Base-by-base conservation (phyloP, 2,888 invertebrate species). In the Epirrhoe tristata region DNA sequence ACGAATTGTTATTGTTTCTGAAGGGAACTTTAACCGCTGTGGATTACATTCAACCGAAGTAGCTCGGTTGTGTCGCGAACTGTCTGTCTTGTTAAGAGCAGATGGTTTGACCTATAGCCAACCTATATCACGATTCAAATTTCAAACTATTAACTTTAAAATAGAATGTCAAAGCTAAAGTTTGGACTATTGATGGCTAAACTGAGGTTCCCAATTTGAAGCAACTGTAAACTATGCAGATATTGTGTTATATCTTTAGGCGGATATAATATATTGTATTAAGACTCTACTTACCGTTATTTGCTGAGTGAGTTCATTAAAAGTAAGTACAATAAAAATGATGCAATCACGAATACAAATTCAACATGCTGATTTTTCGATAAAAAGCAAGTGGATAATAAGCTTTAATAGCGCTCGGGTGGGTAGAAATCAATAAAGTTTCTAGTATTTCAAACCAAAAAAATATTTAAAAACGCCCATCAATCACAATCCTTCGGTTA, bases 1-100 rank as follows among this genome's bases (percentile, higher is more conserved):
- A 86, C 83, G 82, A 86, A 86, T 86, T 86, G 86, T 88, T 88
- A 88, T 88, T 87, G 85, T 88, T 87, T 86, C 82, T 87, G 86
- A 86, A 85, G 81, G 85, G 79, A 87, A 87, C 85, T 86, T 85
- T 83, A 81, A 83, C 83, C 79, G 78, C 77, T 72, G 77, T 72
- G 81, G 83, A 86, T 87, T 86, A 85, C 83, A 84, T 80, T 83
- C 80, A 74, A 74, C 77, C 80, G 77, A 80, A 83, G 82, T 80
- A 80, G 78, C 78, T 76, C 70, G 77, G 74, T 80, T 80, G 75
- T 78, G 78, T 79, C 76, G 75, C 75, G 75, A 79, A 78, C 77
- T 80, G 73, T 75, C 74, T 78, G 80, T 71, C 72, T 64, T 60
- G 66, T 59, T 57, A 66, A 58, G 53, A 57, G 43, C 67, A 67